Percentiles rank a stretch among this genome's conserved stretches.
Conservation (phyloP, 2,888 invertebrate species). For the Lasiommata megera region DNA sequence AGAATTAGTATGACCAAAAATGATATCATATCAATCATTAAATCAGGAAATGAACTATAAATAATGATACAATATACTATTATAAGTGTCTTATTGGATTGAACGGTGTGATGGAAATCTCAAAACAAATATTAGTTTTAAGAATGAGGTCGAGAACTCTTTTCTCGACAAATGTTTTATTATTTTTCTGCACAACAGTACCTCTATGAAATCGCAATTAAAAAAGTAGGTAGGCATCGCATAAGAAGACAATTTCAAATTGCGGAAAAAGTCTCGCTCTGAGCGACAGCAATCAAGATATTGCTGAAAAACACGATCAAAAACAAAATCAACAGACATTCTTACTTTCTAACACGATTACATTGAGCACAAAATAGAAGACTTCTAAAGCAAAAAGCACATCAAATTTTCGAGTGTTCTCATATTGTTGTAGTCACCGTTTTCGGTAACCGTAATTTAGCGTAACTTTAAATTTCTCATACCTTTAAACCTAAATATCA, state of each 20-base stretch:
- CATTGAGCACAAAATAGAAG: conserved; percentile 17
- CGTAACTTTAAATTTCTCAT: too few relatives aligned
- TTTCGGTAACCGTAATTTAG: neutral
- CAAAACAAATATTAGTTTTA: neutral
- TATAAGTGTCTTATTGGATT: too few relatives aligned
- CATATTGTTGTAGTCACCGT: neutral
- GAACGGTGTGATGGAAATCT: neutral
- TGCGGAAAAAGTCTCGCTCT: neutral
- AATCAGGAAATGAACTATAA: too few relatives aligned
- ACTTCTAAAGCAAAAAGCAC: conserved; percentile 11
- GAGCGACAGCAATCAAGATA: conserved; percentile 7
- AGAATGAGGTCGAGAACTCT: neutral
- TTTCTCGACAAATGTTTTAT: neutral
- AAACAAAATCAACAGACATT: conserved; percentile 7
- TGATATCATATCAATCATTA: too few relatives aligned
- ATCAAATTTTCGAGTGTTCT: neutral
- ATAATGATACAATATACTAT: too few relatives aligned
- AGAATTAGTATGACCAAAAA: too few relatives aligned
- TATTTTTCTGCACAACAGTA: neutral
- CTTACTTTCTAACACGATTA: conserved; percentile 23
- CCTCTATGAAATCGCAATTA: neutral
- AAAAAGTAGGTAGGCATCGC: neutral
- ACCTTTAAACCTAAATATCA: too few relatives aligned
- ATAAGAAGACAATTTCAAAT: conserved; percentile 6
- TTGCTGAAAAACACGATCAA: neutral